Evolutionary conservation across 2,113 vertebrate genomes (phyloP).

Genomic region (Zonotrichia leucophrys): DNA sequence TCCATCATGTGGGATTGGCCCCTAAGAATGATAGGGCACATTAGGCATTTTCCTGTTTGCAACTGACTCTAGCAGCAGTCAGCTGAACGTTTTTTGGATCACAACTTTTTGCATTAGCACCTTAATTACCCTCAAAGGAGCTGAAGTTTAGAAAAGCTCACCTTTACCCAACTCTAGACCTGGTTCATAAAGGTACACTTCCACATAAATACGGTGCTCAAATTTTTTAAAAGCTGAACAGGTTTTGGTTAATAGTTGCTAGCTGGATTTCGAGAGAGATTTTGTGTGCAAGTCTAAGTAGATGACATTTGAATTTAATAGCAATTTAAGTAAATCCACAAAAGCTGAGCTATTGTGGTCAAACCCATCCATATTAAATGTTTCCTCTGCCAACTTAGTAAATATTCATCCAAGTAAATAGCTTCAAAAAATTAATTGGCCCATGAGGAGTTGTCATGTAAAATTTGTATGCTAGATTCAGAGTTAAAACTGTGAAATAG

Average conservation of each 20-base stretch:
- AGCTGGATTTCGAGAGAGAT: not conserved
- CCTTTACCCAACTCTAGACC: not conserved
- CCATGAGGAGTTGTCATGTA: not conserved
- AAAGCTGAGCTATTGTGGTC: not conserved
- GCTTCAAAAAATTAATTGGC: conserved; percentile 15
- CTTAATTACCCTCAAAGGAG: not conserved
- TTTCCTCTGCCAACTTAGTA: not conserved
- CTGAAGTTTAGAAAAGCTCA: not conserved
- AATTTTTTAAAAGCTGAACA: not conserved
- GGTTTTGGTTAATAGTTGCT: not conserved
- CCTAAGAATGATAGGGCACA: rapidly evolving
- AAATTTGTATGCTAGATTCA: conserved; percentile 5
- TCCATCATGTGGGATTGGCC: rapidly evolving
- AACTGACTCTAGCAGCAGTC: not conserved
- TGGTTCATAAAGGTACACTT: not conserved
- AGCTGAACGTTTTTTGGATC: not conserved
- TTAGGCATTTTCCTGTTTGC: not conserved
- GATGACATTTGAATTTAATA: not conserved
- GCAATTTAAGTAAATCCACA: not conserved
- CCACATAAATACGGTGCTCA: not conserved
- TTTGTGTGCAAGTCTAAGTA: not conserved
- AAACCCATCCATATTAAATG: not conserved
- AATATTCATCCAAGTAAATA: conserved; percentile 41
- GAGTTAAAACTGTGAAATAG: not conserved
- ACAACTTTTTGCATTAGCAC: rapidly evolving